Percentiles rank a stretch among this genome's conserved stretches.
phyloP scores from a whole-genome alignment of 92 coral and sea anemone genomes.

The Epizoanthus scotinus region DNA sequence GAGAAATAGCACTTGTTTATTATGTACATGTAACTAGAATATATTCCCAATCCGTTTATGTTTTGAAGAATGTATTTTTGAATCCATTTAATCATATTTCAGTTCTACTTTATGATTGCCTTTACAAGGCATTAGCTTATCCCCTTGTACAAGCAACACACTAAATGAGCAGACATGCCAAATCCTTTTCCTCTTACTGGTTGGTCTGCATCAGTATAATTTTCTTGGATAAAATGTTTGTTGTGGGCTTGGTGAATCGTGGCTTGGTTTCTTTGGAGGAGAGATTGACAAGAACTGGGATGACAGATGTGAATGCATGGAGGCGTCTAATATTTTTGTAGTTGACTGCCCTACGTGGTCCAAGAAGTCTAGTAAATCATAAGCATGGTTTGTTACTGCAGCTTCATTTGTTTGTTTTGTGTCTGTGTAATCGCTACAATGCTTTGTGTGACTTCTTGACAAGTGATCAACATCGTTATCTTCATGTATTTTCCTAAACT shows the following conservation, averaged over 20 bases:
- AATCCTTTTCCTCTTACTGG: too few relatives aligned
- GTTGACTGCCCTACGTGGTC: conserved; percentile 43
- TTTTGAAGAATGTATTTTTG: too few relatives aligned
- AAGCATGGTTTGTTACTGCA: conserved; percentile 31
- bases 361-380: conserved; percentile 60
- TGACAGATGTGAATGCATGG: conserved; percentile 15
- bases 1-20: too few relatives aligned
- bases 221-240: conserved; percentile 58
- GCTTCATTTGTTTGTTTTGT: background rate
- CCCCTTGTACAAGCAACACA: too few relatives aligned
- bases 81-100: too few relatives aligned
- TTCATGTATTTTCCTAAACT: background rate
- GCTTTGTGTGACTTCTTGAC: background rate
- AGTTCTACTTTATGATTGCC: too few relatives aligned
- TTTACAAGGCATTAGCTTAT: too few relatives aligned
- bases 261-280: conserved; percentile 69
- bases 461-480: background rate
- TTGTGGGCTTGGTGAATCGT: conserved; percentile 64
- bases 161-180: too few relatives aligned
- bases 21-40: too few relatives aligned
- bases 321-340: background rate
- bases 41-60: too few relatives aligned
- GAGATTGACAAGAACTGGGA: conserved; percentile 48
- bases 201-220: conserved; percentile 30
- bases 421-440: background rate